Evolutionary conservation across 2,113 vertebrate genomes (phyloP).

Genomic region (Podiceps cristatus): DNA sequence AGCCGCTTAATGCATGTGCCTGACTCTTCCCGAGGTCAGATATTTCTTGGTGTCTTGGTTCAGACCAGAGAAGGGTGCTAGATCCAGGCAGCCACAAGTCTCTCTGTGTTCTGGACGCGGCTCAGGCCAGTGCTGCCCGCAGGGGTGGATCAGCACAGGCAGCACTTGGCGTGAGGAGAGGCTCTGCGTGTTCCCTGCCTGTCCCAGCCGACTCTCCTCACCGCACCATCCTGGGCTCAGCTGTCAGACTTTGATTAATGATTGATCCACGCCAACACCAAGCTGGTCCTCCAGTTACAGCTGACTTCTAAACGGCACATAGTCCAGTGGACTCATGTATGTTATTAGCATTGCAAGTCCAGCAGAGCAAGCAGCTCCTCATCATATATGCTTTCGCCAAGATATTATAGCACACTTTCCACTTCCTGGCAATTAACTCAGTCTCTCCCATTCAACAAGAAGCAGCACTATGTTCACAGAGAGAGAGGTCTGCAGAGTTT

Average conservation of each 20-base stretch:
- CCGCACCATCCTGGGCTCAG: fast-evolving
- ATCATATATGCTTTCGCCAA: neutral
- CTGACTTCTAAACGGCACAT: neutral
- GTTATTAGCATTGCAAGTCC: neutral
- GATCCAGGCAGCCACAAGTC: neutral
- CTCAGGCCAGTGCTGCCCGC: neutral
- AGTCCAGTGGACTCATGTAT: neutral
- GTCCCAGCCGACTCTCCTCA: fast-evolving
- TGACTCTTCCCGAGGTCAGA: neutral
- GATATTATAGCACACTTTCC: constrained; percentile 13
- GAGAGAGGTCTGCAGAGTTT: neutral
- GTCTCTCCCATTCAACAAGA: neutral
- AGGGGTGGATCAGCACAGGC: neutral
- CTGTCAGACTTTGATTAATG: neutral
- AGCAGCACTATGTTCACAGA: neutral
- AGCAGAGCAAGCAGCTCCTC: neutral
- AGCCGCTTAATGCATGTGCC: neutral
- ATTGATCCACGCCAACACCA: neutral
- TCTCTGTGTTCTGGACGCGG: neutral
- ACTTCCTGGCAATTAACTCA: constrained; percentile 5
- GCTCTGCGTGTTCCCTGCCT: neutral
- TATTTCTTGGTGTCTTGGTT: neutral
- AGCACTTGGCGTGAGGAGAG: neutral
- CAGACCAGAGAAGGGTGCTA: neutral
- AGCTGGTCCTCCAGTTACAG: neutral